These are phyloP conservation scores for Morelia viridis DNA, from an alignment of 2,797 vertebrate species.

Conservation along the genomic window DNA sequence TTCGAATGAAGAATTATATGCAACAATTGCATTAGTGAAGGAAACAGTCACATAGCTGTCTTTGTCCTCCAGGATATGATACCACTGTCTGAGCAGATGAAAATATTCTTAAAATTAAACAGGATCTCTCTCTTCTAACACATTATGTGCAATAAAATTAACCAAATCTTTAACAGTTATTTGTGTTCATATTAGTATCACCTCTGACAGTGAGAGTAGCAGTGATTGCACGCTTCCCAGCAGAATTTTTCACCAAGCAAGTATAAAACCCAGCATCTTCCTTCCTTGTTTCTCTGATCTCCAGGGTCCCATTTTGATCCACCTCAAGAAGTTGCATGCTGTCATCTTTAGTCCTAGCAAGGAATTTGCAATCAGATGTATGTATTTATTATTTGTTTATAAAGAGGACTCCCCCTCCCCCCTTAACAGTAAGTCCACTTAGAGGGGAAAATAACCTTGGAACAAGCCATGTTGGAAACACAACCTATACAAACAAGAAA, in stretches of 20 bases:
- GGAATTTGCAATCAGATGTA: neutral
- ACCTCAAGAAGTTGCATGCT: conserved; percentile 74
- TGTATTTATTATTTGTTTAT: neutral
- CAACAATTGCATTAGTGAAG: neutral
- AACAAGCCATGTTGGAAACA: neutral
- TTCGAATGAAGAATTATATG: neutral
- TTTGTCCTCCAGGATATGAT: neutral
- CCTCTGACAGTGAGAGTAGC: conserved; percentile 88
- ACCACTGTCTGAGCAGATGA: neutral
- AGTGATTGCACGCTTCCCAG: conserved; percentile 81
- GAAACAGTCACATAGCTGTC: neutral
- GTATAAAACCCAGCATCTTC: conserved; percentile 85
- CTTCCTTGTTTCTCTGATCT: conserved; percentile 77
- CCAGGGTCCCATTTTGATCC: conserved; percentile 83
- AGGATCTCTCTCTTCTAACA: neutral
- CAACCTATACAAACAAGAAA: neutral
- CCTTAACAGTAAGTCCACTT: neutral
- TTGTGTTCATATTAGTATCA: conserved; percentile 53
- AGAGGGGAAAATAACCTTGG: neutral
- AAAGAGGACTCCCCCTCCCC: neutral
- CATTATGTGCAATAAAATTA: neutral
- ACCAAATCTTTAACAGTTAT: neutral
- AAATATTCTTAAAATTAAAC: neutral
- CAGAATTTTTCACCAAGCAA: conserved; percentile 85
- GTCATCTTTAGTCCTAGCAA: conserved; percentile 83